A percentile compares a stretch with the other conserved stretches of the same genome.
phyloP scores from a whole-genome alignment of 2,888 invertebrate genomes.

The Tethea ocularis region DNA sequence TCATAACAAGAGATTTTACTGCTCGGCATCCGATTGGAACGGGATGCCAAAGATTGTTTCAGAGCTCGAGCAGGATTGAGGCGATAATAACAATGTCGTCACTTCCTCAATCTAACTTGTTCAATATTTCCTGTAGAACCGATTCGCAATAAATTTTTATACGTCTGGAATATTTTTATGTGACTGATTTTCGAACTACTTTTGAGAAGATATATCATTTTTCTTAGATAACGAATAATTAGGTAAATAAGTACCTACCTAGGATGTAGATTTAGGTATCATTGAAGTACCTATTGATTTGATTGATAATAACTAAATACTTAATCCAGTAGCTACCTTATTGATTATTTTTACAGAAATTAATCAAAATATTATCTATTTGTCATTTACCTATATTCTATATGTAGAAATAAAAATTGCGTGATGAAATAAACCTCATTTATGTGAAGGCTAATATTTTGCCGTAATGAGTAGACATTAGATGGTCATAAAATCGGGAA shows the following conservation, averaged over 20 bases:
- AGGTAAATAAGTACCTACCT: too few species aligned
- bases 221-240: too few species aligned
- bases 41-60: constrained; percentile 72
- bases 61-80: constrained; percentile 64
- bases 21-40: constrained; percentile 63
- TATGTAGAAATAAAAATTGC: too few species aligned
- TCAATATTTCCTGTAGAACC: constrained; percentile 68
- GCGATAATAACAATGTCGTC: constrained; percentile 80
- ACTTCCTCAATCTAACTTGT: constrained; percentile 79
- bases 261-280: background rate
- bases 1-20: constrained; percentile 73
- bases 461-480: constrained; percentile 4
- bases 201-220: background rate
- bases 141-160: constrained; percentile 68
- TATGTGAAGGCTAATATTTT: background rate
- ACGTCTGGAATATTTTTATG: constrained; percentile 45
- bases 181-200: constrained; percentile 15
- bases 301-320: too few species aligned
- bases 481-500: constrained; percentile 7
- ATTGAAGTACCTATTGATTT: background rate
- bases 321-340: too few species aligned
- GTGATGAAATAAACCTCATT: background rate
- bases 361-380: too few species aligned
- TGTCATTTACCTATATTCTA: too few species aligned
- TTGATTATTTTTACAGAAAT: too few species aligned